Base-by-base conservation (phyloP, 2,797 vertebrate species). In the Notamacropus eugenii region DNA sequence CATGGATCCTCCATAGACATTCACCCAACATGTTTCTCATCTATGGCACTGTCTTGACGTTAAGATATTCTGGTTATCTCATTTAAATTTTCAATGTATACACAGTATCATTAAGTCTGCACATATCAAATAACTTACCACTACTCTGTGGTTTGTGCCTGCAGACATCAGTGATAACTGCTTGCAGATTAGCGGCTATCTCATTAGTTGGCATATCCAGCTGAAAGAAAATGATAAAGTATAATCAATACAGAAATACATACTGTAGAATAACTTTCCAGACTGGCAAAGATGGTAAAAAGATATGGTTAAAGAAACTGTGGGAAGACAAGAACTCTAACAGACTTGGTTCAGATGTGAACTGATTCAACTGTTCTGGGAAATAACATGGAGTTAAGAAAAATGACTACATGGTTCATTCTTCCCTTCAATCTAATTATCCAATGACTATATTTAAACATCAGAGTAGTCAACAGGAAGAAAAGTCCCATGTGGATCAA, bases 171-270 rank as follows among this genome's bases (percentile, higher is more conserved):
- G 94, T 93, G 96, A 99, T 95, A 93, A 99, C 1, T 0, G 98
- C 50, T 95, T 98, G 98, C 0, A 99, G 98, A 98, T 99, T 99
- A 95, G 98, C 98, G 1, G 99, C 9, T 97, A 99, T 99, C 91
- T 99, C 98, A 62, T 99, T 99, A 95, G 91, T 98, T 28, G 99
- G 98, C 99, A 99, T 99, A 98, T 99, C 98, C 97, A 99, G 98
- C 99, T 99, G 98, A 95, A 98, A 98, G 93, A 95, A 87, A 95
- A 94, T 0, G 97, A 96, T 0, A 54, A 57, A 56, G 40, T 90
- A 55, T 95, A 34, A 97, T 96, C 52, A 40, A 74, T 0, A 28
- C 92, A 54, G 50, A 93, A 29, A 54, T 93, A 2, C 4, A 0
- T 67, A 67, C n/a, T 46, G 5, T 40, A 46, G 40, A 24, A 24